phyloP scores from a whole-genome alignment of 2,797 vertebrate genomes.

The Propithecus perrieri region DNA sequence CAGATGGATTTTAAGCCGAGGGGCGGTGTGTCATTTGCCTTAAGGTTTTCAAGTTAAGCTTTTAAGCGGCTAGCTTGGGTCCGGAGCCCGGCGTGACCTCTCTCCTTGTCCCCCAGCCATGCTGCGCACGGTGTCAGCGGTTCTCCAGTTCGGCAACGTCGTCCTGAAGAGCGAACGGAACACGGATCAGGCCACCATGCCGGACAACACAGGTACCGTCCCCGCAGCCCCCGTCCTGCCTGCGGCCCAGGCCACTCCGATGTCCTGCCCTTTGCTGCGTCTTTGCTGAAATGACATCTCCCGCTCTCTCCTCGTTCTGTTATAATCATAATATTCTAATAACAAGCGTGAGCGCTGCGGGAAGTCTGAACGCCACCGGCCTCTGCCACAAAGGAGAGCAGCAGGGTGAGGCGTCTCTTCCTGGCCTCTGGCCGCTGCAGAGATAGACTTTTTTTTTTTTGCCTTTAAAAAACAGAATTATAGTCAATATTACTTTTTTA shows the following conservation, averaged over 20 bases:
- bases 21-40: not conserved
- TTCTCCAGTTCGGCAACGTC: slow-evolving; percentile 95
- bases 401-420: not conserved
- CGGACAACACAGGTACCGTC: slow-evolving; percentile 90
- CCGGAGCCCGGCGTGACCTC: not conserved
- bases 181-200: slow-evolving; percentile 95
- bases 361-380: not conserved
- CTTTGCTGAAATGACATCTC: not conserved
- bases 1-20: not conserved
- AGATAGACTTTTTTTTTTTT: not conserved
- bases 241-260: not conserved
- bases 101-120: slow-evolving; percentile 86
- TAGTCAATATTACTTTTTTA: not conserved
- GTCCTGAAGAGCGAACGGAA: slow-evolving; percentile 92
- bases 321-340: too few species aligned
- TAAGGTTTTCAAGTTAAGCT: not conserved
- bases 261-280: not conserved
- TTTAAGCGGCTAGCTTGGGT: not conserved
- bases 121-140: slow-evolving; percentile 92
- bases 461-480: not conserved
- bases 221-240: not conserved
- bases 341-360: not conserved
- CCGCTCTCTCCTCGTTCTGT: too few species aligned
- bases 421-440: not conserved
- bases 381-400: accelerated